A percentile compares a stretch with the other conserved stretches of the same genome.
These are phyloP conservation scores for Oxyura jamaicensis DNA, from an alignment of 2,113 vertebrate species.

Conservation along the genomic window DNA sequence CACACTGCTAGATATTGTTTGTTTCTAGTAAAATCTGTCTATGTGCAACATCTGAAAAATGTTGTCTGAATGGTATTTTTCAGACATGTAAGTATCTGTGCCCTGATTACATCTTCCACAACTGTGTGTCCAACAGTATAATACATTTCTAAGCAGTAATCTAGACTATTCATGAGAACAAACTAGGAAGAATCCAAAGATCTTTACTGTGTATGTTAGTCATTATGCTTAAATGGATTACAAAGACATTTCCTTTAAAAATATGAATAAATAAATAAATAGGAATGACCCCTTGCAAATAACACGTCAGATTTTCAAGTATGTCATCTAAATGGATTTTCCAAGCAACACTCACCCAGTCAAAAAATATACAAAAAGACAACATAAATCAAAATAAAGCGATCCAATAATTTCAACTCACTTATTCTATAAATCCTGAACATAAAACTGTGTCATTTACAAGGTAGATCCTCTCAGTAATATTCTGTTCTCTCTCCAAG, in stretches of 20 bases:
- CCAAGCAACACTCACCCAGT: neutral
- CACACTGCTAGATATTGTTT: neutral
- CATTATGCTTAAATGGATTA: neutral
- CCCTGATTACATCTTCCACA: neutral
- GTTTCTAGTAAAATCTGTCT: conserved; percentile 44
- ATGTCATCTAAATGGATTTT: neutral
- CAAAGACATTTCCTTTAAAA: neutral
- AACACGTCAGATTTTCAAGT: neutral
- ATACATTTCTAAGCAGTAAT: neutral
- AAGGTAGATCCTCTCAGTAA: neutral
- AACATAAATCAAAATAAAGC: neutral
- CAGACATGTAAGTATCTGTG: neutral
- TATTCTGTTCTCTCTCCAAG: neutral
- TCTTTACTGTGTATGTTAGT: neutral
- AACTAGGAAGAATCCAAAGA: neutral
- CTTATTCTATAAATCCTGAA: neutral
- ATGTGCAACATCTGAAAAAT: conserved; percentile 10
- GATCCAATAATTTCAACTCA: neutral
- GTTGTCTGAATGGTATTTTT: neutral
- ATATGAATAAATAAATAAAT: neutral
- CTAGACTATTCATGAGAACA: neutral
- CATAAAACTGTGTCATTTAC: neutral
- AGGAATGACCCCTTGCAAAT: neutral
- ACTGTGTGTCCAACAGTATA: neutral
- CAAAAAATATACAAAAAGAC: neutral